These are phyloP conservation scores for Orthochromis malagaraziensis DNA, from an alignment of 2,113 vertebrate species.

Conservation along the genomic window DNA sequence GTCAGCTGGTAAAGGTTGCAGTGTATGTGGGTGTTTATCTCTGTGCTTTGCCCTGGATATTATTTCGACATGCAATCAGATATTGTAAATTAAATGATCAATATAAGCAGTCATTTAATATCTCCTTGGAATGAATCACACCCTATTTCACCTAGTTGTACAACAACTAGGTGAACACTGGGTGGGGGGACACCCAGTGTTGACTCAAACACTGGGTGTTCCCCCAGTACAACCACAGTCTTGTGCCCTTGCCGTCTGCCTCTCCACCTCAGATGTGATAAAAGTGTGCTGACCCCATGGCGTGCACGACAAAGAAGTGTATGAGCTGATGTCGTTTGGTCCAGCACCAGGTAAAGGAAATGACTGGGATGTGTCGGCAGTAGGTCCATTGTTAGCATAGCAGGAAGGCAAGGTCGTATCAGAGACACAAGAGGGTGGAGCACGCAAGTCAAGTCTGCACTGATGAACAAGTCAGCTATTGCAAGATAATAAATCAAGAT, in stretches of 20 bases:
- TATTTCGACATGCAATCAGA: background rate
- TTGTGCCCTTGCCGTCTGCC: background rate
- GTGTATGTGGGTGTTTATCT: background rate
- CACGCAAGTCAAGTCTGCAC: background rate
- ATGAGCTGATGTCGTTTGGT: slow-evolving; percentile 15
- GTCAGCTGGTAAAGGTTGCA: background rate
- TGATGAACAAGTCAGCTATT: slow-evolving; percentile 6
- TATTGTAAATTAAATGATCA: background rate
- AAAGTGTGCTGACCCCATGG: background rate
- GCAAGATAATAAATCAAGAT: background rate
- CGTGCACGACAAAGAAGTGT: background rate
- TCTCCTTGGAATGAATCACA: background rate
- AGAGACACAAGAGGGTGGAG: background rate
- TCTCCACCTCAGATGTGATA: background rate
- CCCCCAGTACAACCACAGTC: background rate
- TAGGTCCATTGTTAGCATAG: slow-evolving; percentile 49
- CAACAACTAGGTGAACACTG: too few relatives aligned
- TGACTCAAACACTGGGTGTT: background rate
- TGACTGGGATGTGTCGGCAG: slow-evolving; percentile 11
- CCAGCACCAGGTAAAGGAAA: slow-evolving; percentile 33
- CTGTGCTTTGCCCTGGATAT: background rate
- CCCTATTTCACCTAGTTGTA: background rate
- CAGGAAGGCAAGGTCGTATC: slow-evolving; percentile 49
- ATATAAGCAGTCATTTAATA: background rate
- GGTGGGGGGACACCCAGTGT: too few relatives aligned